phyloP scores from a whole-genome alignment of 1,140 invertebrate genomes.

The Heliconius himera region DNA sequence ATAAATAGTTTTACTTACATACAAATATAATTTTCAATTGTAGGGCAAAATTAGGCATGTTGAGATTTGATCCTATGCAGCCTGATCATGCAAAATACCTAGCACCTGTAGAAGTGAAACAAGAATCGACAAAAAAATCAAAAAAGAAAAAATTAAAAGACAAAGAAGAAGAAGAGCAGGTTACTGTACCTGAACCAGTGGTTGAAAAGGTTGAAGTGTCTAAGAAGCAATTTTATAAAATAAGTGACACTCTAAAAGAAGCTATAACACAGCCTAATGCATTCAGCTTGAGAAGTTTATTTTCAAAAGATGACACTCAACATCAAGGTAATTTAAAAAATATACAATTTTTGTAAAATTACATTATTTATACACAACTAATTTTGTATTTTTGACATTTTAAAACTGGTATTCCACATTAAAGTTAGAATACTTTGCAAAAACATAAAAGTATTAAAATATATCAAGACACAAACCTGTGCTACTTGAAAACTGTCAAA shows the following conservation, averaged over 20 bases:
- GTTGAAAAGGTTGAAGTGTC: conserved; percentile 81
- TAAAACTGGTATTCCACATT: too few relatives aligned
- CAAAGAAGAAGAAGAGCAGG: conserved; percentile 41
- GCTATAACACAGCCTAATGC: conserved; percentile 77
- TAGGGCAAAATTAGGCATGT: conserved; percentile 77
- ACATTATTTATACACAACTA: too few relatives aligned
- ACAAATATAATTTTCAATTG: not conserved
- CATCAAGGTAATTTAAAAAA: not conserved
- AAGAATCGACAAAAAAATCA: conserved; percentile 59
- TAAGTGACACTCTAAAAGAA: conserved; percentile 83
- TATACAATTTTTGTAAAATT: not conserved
- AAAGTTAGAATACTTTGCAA: too few relatives aligned
- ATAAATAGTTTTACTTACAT: too few relatives aligned
- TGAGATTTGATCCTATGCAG: conserved; percentile 84
- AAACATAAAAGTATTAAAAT: too few relatives aligned
- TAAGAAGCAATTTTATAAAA: conserved; percentile 84
- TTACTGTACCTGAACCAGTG: conserved; percentile 49
- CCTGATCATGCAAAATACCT: conserved; percentile 83
- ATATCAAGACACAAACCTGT: too few relatives aligned
- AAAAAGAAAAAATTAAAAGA: conserved; percentile 66
- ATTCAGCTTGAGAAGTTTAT: conserved; percentile 84
- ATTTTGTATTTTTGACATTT: not conserved
- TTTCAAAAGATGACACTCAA: conserved; percentile 66
- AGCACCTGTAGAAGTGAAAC: conserved; percentile 56
- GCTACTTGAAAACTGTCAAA: too few relatives aligned